phyloP scores from a whole-genome alignment of 2,113 vertebrate species.

The Mobula birostris region DNA sequence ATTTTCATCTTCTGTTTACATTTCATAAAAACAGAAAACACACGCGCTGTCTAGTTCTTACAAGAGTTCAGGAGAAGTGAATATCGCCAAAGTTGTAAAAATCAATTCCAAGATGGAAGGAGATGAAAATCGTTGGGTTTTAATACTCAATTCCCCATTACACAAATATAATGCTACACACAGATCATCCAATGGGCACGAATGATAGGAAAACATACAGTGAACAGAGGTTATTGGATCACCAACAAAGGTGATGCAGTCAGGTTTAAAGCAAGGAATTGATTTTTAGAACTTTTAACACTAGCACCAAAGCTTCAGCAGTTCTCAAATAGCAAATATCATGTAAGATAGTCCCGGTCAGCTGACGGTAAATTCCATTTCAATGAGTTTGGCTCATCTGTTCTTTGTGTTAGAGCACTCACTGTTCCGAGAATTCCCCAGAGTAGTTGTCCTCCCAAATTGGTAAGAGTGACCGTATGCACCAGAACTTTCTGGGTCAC shows the following conservation, averaged over 20 bases:
- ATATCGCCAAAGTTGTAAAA: not conserved
- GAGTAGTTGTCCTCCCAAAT: not conserved
- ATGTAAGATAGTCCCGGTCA: not conserved
- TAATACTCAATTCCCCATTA: not conserved
- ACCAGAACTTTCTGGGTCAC: not conserved
- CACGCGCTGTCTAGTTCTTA: not conserved
- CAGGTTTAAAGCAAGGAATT: not conserved
- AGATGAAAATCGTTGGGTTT: not conserved
- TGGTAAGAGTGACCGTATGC: not conserved
- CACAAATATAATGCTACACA: not conserved
- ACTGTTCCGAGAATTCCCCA: not conserved
- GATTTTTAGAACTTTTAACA: conserved; percentile 9
- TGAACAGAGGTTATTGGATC: not conserved
- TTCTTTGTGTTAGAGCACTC: not conserved
- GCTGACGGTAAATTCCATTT: not conserved
- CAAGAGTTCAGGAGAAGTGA: conserved; percentile 21
- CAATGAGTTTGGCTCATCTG: not conserved
- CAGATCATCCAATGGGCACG: not conserved
- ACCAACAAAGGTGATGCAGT: not conserved
- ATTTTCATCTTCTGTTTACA: conserved; percentile 21
- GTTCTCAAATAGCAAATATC: not conserved
- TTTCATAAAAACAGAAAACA: conserved; percentile 25
- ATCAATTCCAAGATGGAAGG: not conserved
- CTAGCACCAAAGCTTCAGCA: not conserved
- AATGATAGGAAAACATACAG: not conserved